These are phyloP conservation scores for Schrankia costaestrigalis DNA, from an alignment of 2,888 invertebrate species.

Conservation along the genomic window DNA sequence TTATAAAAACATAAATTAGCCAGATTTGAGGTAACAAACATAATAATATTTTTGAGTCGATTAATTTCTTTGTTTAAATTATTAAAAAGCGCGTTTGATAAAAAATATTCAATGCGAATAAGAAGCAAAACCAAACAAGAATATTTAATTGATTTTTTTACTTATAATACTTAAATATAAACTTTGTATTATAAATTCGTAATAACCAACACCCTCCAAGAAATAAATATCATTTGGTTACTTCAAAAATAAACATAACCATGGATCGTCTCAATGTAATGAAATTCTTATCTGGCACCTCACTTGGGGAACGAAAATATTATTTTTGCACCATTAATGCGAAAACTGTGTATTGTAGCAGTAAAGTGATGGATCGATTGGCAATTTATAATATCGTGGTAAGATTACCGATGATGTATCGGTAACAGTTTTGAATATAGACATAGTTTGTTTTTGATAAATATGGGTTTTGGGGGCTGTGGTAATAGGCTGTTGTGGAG, in stretches of 20 bases:
- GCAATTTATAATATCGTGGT: constrained; percentile 49
- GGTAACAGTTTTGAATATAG: constrained; percentile 22
- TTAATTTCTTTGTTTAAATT: no score
- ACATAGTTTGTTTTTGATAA: constrained; percentile 4
- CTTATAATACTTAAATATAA: no score
- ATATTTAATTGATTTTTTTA: no score
- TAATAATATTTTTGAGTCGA: no score
- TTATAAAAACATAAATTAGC: no score
- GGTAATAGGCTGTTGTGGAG: no score
- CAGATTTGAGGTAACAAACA: no score
- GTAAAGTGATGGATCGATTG: constrained; percentile 57
- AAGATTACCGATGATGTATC: constrained; percentile 59
- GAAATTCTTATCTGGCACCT: constrained; percentile 47
- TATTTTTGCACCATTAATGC: constrained; percentile 57
- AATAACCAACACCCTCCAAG: constrained; percentile 24
- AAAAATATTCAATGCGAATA: no score
- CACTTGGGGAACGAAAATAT: constrained; percentile 43
- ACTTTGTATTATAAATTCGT: constrained; percentile 27
- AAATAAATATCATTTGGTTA: no score
- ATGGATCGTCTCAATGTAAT: constrained; percentile 36
- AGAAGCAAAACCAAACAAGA: no score
- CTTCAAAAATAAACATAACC: constrained; percentile 31
- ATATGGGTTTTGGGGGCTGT: no score
- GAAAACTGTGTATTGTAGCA: constrained; percentile 63
- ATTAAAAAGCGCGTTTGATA: no score